Evolutionary conservation across 2,797 vertebrate genomes (phyloP).

Genomic region (Pangasius larnaudii): DNA sequence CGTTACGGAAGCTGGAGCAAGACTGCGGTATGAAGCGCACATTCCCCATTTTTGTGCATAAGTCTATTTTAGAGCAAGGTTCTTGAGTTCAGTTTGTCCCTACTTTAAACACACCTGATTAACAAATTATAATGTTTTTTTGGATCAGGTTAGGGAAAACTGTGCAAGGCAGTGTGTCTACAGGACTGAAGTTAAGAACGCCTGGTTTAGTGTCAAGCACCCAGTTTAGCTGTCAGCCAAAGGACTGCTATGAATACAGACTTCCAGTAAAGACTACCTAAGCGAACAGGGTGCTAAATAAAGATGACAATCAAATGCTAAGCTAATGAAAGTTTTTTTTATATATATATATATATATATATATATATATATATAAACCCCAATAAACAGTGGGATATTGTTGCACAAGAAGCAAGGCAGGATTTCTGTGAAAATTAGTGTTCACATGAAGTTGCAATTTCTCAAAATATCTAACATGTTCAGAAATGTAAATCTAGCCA

Average conservation of each 20-base stretch:
- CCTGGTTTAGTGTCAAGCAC: conserved; percentile 41
- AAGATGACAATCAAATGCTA: neutral
- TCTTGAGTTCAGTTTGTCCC: neutral
- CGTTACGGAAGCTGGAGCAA: conserved; percentile 36
- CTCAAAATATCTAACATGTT: neutral
- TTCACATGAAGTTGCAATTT: neutral
- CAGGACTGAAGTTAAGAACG: neutral
- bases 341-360: too few species aligned
- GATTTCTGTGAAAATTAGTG: neutral
- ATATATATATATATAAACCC: too few species aligned
- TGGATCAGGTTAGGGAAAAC: conserved; percentile 3
- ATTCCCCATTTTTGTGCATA: conserved; percentile 24
- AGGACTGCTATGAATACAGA: neutral
- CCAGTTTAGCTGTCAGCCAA: conserved; percentile 23
- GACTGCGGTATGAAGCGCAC: conserved; percentile 35
- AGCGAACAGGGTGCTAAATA: neutral
- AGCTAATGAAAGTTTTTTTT: neutral
- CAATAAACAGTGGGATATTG: neutral
- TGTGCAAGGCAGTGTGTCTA: neutral
- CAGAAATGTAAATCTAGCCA: neutral
- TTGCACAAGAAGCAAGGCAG: neutral
- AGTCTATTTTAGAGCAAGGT: conserved; percentile 13
- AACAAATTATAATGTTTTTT: conserved; percentile 12
- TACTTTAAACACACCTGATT: conserved; percentile 10
- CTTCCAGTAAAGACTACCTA: neutral